Conservation (phyloP, 1,140 invertebrate species). For the Platyscapa corneri region DNA sequence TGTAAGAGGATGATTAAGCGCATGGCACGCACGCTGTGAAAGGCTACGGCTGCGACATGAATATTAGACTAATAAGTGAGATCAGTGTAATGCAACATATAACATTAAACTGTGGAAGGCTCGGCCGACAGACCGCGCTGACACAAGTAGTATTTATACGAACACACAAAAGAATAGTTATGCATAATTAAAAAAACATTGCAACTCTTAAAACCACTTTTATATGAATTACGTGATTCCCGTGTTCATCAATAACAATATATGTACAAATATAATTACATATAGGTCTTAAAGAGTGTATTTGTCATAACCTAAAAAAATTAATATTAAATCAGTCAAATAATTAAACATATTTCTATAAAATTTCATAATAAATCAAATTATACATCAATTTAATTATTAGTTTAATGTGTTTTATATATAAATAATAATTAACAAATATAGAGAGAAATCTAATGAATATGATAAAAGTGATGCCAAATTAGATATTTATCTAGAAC, state of each 20-base stretch:
- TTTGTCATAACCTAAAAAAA: not conserved
- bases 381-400: no score
- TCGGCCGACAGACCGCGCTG: not conserved
- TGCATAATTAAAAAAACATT: not conserved
- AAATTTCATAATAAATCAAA: no score
- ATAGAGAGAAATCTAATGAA: no score
- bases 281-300: not conserved
- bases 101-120: not conserved
- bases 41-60: conserved; percentile 10
- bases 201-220: no score
- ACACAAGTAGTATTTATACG: not conserved
- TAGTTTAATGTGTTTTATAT: no score
- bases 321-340: not conserved
- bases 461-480: no score
- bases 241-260: not conserved
- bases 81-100: not conserved
- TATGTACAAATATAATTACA: not conserved
- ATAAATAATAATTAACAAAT: no score
- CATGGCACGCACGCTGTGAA: conserved; percentile 36
- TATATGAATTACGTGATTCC: no score
- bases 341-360: no score
- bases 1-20: conserved; percentile 36
- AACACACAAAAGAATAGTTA: not conserved
- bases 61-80: not conserved
- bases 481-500: no score